Conservation (phyloP, 2,797 vertebrate genomes). For the Apogon hyalosoma region DNA sequence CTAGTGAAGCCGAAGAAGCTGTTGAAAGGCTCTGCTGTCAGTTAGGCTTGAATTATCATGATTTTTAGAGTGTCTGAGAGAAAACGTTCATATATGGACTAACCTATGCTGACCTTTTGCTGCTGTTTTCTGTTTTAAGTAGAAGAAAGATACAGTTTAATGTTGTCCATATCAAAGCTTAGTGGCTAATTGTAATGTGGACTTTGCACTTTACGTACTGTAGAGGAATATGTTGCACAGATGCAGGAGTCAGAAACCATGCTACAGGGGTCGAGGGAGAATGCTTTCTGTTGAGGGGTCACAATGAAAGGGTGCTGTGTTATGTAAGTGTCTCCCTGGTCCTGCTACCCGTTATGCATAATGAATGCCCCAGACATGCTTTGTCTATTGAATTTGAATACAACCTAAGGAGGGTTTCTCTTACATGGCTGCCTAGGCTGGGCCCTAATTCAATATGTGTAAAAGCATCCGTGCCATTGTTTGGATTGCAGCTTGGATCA, state of each 20-base stretch:
- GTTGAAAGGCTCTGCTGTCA: conserved; percentile 33
- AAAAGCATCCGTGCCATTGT: conserved; percentile 69
- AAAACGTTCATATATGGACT: conserved; percentile 11
- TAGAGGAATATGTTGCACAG: conserved; percentile 47
- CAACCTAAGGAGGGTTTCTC: conserved; percentile 77
- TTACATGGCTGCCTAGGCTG: conserved; percentile 66
- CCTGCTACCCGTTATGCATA: conserved; percentile 79
- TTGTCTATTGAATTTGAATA: conserved; percentile 79
- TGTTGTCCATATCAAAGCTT: background rate
- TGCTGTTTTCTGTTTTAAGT: conserved; percentile 11
- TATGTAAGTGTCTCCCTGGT: conserved; percentile 81
- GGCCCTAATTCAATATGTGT: conserved; percentile 72
- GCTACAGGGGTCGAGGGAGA: conserved; percentile 51
- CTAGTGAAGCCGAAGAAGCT: conserved; percentile 42
- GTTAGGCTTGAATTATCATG: conserved; percentile 53
- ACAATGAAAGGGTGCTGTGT: conserved; percentile 79
- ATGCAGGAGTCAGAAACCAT: conserved; percentile 49
- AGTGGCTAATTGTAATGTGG: conserved; percentile 1
- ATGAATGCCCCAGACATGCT: conserved; percentile 81
- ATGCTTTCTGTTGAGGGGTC: conserved; percentile 67
- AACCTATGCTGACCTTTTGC: conserved; percentile 14
- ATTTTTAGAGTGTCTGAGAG: conserved; percentile 5
- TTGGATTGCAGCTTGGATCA: conserved; percentile 67
- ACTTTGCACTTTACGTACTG: conserved; percentile 15
- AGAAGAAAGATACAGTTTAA: conserved; percentile 12